Evolutionary conservation across 2,888 invertebrate species (phyloP).

Genomic region (Rhagonycha fulva): DNA sequence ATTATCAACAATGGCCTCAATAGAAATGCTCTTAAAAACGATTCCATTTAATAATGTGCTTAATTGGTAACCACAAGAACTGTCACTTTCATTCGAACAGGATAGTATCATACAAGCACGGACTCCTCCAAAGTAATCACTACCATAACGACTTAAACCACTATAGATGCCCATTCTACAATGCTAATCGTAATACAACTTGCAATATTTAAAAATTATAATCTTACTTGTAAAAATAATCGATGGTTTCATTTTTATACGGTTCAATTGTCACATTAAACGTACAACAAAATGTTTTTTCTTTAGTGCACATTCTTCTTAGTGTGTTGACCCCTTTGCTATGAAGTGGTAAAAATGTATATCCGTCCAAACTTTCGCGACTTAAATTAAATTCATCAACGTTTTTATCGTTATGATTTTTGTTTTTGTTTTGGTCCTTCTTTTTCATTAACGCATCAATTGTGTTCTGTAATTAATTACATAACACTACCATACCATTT

Average conservation of each 20-base stretch:
- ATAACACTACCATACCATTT: not conserved
- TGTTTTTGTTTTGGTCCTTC: not conserved
- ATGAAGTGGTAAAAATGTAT: constrained; percentile 17
- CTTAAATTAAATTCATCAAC: constrained; percentile 15
- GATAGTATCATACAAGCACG: constrained; percentile 36
- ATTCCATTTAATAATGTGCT: constrained; percentile 6
- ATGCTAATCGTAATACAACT: constrained; percentile 7
- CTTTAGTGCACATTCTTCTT: constrained; percentile 26
- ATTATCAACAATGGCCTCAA: constrained; percentile 24
- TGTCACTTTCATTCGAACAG: constrained; percentile 32
- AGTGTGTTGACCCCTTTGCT: constrained; percentile 22
- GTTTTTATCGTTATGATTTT: not conserved
- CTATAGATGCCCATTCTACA: constrained; percentile 34
- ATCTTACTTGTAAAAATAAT: constrained; percentile 29
- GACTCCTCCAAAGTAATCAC: constrained; percentile 31
- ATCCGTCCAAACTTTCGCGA: constrained; percentile 25
- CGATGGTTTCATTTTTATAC: not conserved
- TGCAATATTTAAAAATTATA: not conserved
- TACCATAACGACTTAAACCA: constrained; percentile 32
- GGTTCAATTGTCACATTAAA: constrained; percentile 26
- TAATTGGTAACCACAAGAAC: constrained; percentile 29
- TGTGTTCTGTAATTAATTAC: not conserved
- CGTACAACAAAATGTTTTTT: constrained; percentile 29
- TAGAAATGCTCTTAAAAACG: constrained; percentile 30
- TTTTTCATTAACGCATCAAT: not conserved